A percentile compares a stretch with the other conserved stretches of the same genome.
Evolutionary conservation across 2,113 vertebrate species (phyloP).

Genomic region (Melanocharis versteri): DNA sequence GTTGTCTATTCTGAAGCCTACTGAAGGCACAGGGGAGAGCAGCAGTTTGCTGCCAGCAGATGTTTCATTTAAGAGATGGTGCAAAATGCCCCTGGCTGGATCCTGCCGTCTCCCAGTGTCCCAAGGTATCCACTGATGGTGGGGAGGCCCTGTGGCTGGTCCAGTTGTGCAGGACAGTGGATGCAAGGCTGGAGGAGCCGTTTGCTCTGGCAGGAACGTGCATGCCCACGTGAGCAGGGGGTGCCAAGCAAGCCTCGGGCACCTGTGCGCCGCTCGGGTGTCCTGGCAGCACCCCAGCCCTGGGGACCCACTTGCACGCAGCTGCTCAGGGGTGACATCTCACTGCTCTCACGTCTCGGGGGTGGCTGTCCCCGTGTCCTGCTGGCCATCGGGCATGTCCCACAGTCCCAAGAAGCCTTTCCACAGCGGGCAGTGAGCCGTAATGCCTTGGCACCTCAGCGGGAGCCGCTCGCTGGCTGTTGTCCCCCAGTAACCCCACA

Average conservation of each 20-base stretch:
- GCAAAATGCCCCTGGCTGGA: neutral
- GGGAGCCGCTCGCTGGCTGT: fast-evolving
- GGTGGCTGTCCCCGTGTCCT: neutral
- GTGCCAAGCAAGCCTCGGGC: neutral
- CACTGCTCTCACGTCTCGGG: fast-evolving
- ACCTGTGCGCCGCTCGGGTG: neutral
- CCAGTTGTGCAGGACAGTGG: neutral
- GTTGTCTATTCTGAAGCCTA: neutral
- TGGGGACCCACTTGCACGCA: fast-evolving
- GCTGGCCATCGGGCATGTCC: neutral
- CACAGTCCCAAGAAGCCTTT: neutral
- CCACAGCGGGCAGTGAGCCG: fast-evolving
- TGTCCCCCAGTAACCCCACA: neutral
- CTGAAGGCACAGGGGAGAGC: neutral
- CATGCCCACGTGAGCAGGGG: neutral
- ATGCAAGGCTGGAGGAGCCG: neutral
- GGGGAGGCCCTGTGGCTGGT: neutral
- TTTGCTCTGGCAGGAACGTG: neutral
- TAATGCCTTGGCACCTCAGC: fast-evolving
- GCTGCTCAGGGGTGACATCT: neutral
- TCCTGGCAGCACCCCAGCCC: neutral
- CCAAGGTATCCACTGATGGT: fast-evolving
- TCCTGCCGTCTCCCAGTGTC: neutral
- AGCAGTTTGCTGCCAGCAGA: neutral
- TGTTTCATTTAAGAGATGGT: neutral